Conservation (phyloP, 1,140 invertebrate genomes). For the Riptortus pedestris region DNA sequence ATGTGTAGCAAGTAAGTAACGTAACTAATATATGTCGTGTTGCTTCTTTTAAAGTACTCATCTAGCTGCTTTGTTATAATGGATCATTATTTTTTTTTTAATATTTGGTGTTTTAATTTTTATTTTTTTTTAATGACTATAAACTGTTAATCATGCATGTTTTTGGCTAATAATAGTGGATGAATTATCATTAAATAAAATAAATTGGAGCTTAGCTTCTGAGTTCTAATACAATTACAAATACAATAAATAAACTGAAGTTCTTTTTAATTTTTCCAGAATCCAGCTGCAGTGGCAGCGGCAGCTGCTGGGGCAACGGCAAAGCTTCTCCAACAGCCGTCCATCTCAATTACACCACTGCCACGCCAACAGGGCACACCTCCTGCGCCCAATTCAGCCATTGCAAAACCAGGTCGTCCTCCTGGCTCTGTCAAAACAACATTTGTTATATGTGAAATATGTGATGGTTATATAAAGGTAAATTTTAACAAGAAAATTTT, state of each 20-base stretch:
- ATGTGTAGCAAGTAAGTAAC: too few relatives aligned
- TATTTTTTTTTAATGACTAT: too few relatives aligned
- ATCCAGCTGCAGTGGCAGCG: background rate
- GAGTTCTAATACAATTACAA: background rate
- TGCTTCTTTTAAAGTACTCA: too few relatives aligned
- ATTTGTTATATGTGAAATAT: constrained; percentile 90
- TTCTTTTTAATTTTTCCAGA: background rate
- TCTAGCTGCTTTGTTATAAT: too few relatives aligned
- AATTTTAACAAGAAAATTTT: too few relatives aligned
- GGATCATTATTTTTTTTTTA: too few relatives aligned
- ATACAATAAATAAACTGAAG: background rate
- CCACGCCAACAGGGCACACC: constrained; percentile 45
- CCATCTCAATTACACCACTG: constrained; percentile 82
- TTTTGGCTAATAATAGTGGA: too few relatives aligned
- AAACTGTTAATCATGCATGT: too few relatives aligned
- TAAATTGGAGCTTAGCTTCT: background rate
- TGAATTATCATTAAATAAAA: background rate
- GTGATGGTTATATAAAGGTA: constrained; percentile 85
- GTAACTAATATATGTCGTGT: too few relatives aligned
- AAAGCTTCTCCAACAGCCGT: constrained; percentile 60
- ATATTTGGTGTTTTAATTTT: too few relatives aligned
- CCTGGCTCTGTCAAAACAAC: constrained; percentile 50
- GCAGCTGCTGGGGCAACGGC: constrained; percentile 25
- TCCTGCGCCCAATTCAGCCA: constrained; percentile 36
- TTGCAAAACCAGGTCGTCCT: constrained; percentile 38